Evolutionary conservation across 2,797 vertebrate genomes (phyloP), one percentile per base, ranked within the genome.

Genomic region (Spinus pinus): DNA sequence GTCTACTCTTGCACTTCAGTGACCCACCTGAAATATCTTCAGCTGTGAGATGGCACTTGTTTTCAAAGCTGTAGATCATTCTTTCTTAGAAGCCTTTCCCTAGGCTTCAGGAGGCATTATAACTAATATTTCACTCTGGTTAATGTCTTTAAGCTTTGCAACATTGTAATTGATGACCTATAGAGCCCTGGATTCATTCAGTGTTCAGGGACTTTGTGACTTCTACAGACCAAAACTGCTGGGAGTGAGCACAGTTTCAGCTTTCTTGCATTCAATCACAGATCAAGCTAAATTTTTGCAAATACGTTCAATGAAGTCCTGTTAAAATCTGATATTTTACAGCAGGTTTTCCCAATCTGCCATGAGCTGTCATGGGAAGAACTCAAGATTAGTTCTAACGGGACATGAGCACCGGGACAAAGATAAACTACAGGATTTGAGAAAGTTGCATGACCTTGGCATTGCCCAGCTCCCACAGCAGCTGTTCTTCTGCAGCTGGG

Each of bases 321-420:
- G 64, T 90, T 96, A 95, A 94, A 82, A 94, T 70, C 61, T 73
- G 75, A 28, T 93, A 31, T 94, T 95, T 96, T 86, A 27, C 57
- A 89, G 91, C 86, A 94, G 84, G 66, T 94, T 95, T 96, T 88
- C 62, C 47, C 47, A 81, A 7, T 89, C 77, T 79, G 51, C 65
- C 24, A 5, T 78, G 47, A 81, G 50, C 44, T 96, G 75, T 90
- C 81, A 46, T 79, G 90, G 89, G 87, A 96, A 94, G 87, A 92
- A 79, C 85, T 51, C 54, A 62, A 53, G 62, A 75, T 79, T 65
- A 74, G 57, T 80, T 82, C 49, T 91, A 74, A 85, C 20, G 89
- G 81, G 86, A 71, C 78, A 47, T n/a, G 61, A 87, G 82, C 62
- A 72, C 85, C 49, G 78, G 89, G 58, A 91, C 56, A 16, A 88